Base-by-base conservation (phyloP, 1,140 invertebrate genomes). In the Sarcophaga bullata region DNA sequence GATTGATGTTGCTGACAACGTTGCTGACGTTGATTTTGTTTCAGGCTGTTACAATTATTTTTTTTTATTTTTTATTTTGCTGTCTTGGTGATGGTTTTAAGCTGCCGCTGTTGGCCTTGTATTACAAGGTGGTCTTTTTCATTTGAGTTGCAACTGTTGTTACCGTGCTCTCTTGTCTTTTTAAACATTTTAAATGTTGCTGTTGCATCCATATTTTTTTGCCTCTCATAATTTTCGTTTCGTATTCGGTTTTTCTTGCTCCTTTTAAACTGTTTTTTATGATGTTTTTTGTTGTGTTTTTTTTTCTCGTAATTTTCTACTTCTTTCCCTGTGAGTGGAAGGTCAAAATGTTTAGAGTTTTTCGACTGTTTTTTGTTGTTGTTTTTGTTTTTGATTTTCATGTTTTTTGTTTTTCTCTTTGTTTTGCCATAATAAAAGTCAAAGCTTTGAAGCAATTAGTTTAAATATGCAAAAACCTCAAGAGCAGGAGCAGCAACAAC, bases 391-490 rank as follows among this genome's bases (percentile, higher is more conserved):
- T 10, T 54, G 10, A 13, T 54, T 54, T 54, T 54, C 15, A n/a
- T n/a, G 10, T 54, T 5, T 54, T n/a, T n/a, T n/a, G n/a, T n/a
- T n/a, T n/a, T n/a, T n/a, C n/a, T n/a, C n/a, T n/a, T 10, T 58
- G 11, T 58, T 58, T 58, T 58, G 13, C n/a, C 11, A 58, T 15
- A 58, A 58, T 15, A 37, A n/a, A 58, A 58, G 54, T 58, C 54
- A 58, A 58, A 58, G 13, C n/a, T n/a, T 58, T 58, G n/a, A 6
- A 58, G 13, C 54, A 58, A 58, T 58, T 58, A 58, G 54, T 58
- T 58, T 58, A 58, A 58, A 58, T 58, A 58, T 58, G 54, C 54
- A 58, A 58, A 58, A 58, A 58, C 54, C 54, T 58, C 54, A 58
- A 58, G 11, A n/a, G 8, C 54, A 15, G n/a, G 6, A 58, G 4